Evolutionary conservation across 2,888 invertebrate genomes (phyloP).

Genomic region (Trachelus troglodyta): DNA sequence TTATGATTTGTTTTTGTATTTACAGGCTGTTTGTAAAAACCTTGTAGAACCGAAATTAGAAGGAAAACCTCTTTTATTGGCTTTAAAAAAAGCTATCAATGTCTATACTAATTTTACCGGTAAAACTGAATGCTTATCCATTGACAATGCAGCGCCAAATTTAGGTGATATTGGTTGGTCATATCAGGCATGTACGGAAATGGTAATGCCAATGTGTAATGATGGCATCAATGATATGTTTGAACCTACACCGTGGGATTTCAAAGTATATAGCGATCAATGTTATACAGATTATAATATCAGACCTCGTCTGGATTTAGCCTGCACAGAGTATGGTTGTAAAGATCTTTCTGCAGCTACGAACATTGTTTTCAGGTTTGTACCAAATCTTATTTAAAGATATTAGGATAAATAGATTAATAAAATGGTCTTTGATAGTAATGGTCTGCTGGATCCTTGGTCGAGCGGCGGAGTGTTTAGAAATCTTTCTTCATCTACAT

Average conservation of each 20-base stretch:
- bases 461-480: conserved; percentile 84
- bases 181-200: conserved; percentile 93
- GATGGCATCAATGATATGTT: conserved; percentile 86
- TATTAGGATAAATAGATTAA: background rate
- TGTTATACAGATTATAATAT: conserved; percentile 81
- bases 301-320: conserved; percentile 75
- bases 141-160: conserved; percentile 69
- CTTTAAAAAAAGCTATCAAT: conserved; percentile 76
- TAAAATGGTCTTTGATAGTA: conserved; percentile 68
- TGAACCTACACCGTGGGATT: conserved; percentile 80
- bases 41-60: conserved; percentile 53
- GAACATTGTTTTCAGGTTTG: conserved; percentile 75
- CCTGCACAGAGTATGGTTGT: conserved; percentile 85
- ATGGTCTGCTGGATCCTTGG: conserved; percentile 90
- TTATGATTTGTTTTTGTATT: conserved; percentile 12
- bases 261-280: conserved; percentile 72
- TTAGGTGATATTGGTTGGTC: conserved; percentile 82
- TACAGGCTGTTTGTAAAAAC: conserved; percentile 69
- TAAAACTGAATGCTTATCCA: conserved; percentile 75
- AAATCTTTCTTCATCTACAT: conserved; percentile 74
- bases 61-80: conserved; percentile 54
- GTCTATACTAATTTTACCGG: conserved; percentile 88
- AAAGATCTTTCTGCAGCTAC: conserved; percentile 74
- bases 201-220: conserved; percentile 95
- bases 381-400: background rate